Evolutionary conservation across 2,797 vertebrate species (phyloP).

Genomic region (Falco naumanni): DNA sequence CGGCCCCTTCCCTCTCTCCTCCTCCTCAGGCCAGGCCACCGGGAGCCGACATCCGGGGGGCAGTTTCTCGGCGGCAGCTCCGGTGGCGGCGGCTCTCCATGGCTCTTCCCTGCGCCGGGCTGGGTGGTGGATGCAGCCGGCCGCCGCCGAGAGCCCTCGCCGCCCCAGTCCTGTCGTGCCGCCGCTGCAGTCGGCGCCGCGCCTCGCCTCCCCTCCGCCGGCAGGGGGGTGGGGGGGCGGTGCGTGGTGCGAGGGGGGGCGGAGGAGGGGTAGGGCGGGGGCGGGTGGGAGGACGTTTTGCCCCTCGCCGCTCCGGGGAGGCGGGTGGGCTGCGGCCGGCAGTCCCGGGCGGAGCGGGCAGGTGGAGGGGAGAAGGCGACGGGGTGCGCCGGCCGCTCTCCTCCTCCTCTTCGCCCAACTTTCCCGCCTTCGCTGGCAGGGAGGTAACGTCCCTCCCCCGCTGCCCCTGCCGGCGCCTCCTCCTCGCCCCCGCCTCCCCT

Average conservation of each 20-base stretch:
- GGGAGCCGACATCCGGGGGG: not conserved
- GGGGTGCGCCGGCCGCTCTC: not conserved
- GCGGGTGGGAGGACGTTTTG: not conserved
- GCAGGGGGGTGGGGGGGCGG: not conserved
- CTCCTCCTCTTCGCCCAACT: conserved; percentile 14
- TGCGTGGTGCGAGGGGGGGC: not conserved
- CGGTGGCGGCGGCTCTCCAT: not conserved
- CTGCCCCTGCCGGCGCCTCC: not conserved
- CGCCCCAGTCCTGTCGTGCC: not conserved
- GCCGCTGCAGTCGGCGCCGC: conserved; percentile 19
- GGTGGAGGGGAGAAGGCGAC: not conserved
- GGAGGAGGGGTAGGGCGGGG: not conserved
- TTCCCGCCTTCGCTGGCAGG: not conserved
- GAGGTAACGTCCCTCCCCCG: not conserved
- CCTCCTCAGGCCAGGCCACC: conserved; percentile 1
- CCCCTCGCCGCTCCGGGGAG: not conserved
- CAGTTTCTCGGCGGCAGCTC: not conserved
- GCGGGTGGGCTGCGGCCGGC: not conserved
- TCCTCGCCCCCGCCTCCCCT: not conserved
- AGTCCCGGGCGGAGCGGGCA: not conserved
- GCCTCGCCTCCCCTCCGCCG: conserved; percentile 15
- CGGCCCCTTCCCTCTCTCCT: not conserved
- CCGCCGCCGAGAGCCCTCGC: not conserved
- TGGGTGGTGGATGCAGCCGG: not conserved
- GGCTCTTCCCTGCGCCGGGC: not conserved